A percentile compares a stretch with the other conserved stretches of the same genome.
Conservation (phyloP, 2,888 invertebrate species). For the Polydrusus cervinus region DNA sequence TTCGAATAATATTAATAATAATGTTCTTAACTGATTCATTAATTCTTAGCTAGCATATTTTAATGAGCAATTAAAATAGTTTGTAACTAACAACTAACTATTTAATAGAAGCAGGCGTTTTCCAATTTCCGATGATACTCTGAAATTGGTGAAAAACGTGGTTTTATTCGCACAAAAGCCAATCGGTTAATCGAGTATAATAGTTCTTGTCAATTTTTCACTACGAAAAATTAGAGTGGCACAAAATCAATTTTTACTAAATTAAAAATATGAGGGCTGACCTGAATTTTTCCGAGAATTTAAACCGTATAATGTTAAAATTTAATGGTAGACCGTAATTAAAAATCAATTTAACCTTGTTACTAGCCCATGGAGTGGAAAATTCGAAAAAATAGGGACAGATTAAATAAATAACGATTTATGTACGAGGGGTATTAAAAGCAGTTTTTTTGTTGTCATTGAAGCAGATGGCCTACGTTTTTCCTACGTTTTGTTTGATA, state of each 20-base stretch:
- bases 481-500: no score
- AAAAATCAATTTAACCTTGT: constrained; percentile 3
- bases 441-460: no score
- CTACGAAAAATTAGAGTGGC: neutral
- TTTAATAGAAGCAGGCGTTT: neutral
- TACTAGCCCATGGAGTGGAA: no score
- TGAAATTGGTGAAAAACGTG: neutral
- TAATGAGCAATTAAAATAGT: no score
- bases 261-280: constrained; percentile 8
- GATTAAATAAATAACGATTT: no score
- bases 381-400: no score
- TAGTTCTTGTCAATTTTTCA: constrained; percentile 7
- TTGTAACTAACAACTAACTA: no score
- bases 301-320: neutral
- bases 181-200: constrained; percentile 9
- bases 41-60: no score
- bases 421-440: no score
- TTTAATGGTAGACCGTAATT: neutral
- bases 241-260: constrained; percentile 11
- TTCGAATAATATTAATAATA: no score
- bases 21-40: no score
- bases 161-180: neutral
- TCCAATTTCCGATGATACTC: neutral
- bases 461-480: no score
- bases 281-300: neutral